These are phyloP conservation scores for Progne subis DNA, from an alignment of 2,113 vertebrate genomes.

Conservation along the genomic window DNA sequence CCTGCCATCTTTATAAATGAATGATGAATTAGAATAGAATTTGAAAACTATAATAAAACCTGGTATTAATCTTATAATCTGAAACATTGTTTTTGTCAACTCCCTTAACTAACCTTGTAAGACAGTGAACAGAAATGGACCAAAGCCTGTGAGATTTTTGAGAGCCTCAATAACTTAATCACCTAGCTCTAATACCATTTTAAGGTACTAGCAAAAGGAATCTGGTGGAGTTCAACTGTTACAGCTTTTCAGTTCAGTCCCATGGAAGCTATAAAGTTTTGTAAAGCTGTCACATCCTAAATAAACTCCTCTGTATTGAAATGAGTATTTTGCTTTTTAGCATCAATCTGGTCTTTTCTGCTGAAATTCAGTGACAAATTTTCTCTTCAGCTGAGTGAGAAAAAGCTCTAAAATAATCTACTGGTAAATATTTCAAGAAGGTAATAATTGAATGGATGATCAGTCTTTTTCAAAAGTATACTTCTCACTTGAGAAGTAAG, in stretches of 20 bases:
- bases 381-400: not conserved
- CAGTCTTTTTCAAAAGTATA: not conserved
- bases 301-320: not conserved
- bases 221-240: not conserved
- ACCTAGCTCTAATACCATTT: not conserved
- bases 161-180: not conserved
- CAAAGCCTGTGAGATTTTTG: not conserved
- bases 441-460: not conserved
- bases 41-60: not conserved
- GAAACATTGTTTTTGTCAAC: not conserved
- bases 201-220: not conserved
- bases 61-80: not conserved
- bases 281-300: not conserved
- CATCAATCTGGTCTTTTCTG: not conserved
- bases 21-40: not conserved
- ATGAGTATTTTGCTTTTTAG: not conserved
- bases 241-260: not conserved
- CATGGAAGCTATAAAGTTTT: not conserved
- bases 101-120: not conserved
- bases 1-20: not conserved
- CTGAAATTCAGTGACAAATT: not conserved
- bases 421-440: not conserved
- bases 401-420: not conserved
- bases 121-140: not conserved
- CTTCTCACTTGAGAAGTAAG: not conserved